A percentile compares a stretch with the other conserved stretches of the same genome.
These are phyloP conservation scores for Cercopithecus diana DNA, from an alignment of 2,797 vertebrate genomes.

Conservation along the genomic window DNA sequence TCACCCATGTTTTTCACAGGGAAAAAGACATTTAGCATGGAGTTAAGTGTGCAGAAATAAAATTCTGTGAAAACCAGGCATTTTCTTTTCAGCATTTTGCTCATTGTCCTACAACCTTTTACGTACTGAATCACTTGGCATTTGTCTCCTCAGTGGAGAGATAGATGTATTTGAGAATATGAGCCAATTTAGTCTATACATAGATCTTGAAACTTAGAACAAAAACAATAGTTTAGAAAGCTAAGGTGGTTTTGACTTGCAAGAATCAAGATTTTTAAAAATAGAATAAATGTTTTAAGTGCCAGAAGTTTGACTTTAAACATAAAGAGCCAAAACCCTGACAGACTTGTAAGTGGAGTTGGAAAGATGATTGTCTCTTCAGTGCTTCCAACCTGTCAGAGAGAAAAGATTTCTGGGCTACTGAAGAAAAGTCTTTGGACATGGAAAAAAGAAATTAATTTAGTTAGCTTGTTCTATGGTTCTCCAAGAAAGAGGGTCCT, in stretches of 20 bases:
- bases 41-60: background rate
- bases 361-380: background rate
- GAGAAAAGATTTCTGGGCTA: background rate
- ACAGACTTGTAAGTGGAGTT: background rate
- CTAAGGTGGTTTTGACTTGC: slow-evolving; percentile 11
- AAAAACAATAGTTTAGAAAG: slow-evolving; percentile 38
- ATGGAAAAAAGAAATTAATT: background rate
- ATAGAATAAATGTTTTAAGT: background rate
- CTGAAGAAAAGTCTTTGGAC: background rate
- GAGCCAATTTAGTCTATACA: slow-evolving; percentile 40
- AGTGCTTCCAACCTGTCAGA: background rate
- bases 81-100: background rate
- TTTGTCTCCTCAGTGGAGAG: background rate
- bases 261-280: slow-evolving; percentile 27
- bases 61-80: background rate
- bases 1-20: background rate
- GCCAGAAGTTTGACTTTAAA: background rate
- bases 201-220: slow-evolving; percentile 42
- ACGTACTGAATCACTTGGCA: background rate
- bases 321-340: background rate
- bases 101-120: background rate
- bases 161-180: background rate
- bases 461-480: background rate
- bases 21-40: background rate
- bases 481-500: background rate